Percentiles rank a stretch among this genome's conserved stretches.
Conservation (phyloP, 2,113 vertebrate genomes). For the Cyanoderma ruficeps region DNA sequence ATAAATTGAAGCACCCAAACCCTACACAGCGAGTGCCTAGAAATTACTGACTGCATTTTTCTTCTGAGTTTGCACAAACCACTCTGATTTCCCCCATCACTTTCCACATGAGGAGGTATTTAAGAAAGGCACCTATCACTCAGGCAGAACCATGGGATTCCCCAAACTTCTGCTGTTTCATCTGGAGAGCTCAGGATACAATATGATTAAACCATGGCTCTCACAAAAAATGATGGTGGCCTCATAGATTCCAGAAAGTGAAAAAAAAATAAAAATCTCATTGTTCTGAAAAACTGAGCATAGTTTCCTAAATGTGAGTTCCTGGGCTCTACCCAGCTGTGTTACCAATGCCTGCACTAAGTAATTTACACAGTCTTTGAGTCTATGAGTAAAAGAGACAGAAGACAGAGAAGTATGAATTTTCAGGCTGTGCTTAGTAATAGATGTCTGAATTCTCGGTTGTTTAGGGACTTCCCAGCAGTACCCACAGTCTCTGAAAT, state of each 20-base stretch:
- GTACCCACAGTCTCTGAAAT: neutral
- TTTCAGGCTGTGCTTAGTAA: neutral
- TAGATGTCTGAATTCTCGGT: neutral
- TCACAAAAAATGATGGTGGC: rapidly evolving
- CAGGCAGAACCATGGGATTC: neutral
- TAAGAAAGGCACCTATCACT: neutral
- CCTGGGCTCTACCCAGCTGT: neutral
- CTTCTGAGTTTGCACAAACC: neutral
- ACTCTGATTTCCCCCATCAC: neutral
- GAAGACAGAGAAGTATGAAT: neutral
- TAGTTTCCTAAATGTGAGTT: neutral
- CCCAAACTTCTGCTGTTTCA: neutral
- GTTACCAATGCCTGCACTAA: neutral
- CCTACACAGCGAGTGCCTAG: rapidly evolving
- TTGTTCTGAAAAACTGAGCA: neutral
- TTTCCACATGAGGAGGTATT: neutral
- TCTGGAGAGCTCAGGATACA: neutral
- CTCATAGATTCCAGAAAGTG: neutral
- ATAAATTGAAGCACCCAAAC: neutral
- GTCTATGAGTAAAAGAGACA: neutral
- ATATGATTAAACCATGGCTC: neutral
- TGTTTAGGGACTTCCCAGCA: neutral
- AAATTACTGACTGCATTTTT: neutral
- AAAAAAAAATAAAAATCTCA: too few relatives aligned
- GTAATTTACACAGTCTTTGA: neutral